Evolutionary conservation across 1,140 invertebrate species (phyloP).

Genomic region (Lysiphlebus fabarum): DNA sequence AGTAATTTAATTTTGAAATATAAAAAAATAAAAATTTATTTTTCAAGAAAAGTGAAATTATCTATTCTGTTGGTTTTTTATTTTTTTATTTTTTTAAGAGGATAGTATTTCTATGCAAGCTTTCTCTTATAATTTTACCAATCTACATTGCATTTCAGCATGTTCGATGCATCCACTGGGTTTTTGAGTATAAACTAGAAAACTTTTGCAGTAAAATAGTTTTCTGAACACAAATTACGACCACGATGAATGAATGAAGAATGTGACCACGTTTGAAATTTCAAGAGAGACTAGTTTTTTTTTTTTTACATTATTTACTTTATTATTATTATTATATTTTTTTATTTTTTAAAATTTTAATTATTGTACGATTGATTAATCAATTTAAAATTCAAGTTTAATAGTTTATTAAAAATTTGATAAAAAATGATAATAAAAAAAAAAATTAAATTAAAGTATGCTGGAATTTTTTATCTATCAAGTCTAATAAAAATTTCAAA

Average conservation of each 20-base stretch:
- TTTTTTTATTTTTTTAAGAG: neutral
- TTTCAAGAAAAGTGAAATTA: neutral
- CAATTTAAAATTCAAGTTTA: no score
- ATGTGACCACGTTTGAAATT: constrained; percentile 10
- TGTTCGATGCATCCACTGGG: constrained; percentile 28
- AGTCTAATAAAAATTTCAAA: no score
- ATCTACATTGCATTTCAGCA: neutral
- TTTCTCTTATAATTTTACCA: no score
- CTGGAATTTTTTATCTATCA: no score
- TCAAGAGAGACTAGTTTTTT: neutral
- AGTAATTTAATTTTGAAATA: constrained; percentile 39
- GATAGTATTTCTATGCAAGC: constrained; percentile 3
- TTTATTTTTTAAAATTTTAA: neutral
- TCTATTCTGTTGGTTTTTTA: constrained; percentile 10
- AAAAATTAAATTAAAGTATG: no score
- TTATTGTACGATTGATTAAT: neutral
- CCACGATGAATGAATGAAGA: constrained; percentile 23
- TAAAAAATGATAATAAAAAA: no score
- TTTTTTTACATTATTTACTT: no score
- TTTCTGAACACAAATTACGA: constrained; percentile 39
- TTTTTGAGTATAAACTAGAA: constrained; percentile 39
- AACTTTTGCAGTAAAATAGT: constrained; percentile 37
- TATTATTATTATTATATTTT: no score
- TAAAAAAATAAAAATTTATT: constrained; percentile 22
- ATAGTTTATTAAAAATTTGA: no score